Evolutionary conservation across 2,113 vertebrate species (phyloP).

Genomic region (Myanophis thanlyinensis): DNA sequence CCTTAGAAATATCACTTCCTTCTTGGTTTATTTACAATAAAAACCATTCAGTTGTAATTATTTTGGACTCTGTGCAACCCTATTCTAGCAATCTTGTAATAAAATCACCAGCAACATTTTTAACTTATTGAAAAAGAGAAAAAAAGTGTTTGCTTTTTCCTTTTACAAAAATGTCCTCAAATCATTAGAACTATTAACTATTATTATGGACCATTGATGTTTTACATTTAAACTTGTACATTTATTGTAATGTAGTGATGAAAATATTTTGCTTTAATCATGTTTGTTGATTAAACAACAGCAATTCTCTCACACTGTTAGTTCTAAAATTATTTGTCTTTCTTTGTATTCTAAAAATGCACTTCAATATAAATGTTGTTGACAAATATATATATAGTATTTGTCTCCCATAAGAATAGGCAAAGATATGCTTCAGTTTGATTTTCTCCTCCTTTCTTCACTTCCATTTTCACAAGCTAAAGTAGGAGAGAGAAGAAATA

Average conservation of each 20-base stretch:
- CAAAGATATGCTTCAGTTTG: not conserved
- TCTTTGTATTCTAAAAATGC: not conserved
- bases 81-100: not conserved
- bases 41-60: not conserved
- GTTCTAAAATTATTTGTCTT: not conserved
- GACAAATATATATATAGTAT: not conserved
- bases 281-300: slow-evolving; percentile 2
- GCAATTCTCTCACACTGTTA: not conserved
- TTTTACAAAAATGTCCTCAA: slow-evolving; percentile 10
- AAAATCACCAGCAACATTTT: not conserved
- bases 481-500: not conserved
- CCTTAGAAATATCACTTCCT: not conserved
- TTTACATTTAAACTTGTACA: slow-evolving; percentile 24
- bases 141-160: not conserved
- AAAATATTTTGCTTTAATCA: slow-evolving; percentile 26
- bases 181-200: slow-evolving; percentile 1
- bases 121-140: not conserved
- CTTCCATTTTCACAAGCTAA: not conserved
- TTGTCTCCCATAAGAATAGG: not conserved
- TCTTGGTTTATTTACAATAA: not conserved
- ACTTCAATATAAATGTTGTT: not conserved
- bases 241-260: slow-evolving; percentile 18
- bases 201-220: slow-evolving; percentile 16
- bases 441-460: not conserved
- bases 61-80: not conserved